phyloP scores from a whole-genome alignment of 2,888 invertebrate species.

The Tenthredo distinguenda region DNA sequence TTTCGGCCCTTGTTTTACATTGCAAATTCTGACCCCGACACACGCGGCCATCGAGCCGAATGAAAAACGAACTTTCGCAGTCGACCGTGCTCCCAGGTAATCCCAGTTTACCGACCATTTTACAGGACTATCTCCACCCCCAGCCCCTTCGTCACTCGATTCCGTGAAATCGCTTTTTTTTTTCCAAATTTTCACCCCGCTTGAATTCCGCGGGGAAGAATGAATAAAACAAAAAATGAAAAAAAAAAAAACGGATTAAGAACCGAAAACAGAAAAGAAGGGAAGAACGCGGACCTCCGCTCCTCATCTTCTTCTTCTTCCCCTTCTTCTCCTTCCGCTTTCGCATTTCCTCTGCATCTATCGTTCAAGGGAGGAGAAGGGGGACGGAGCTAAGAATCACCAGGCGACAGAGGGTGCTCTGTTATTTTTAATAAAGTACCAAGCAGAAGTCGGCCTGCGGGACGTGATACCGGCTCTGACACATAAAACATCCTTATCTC shows the following conservation, averaged over 20 bases:
- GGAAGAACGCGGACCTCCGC: conserved; percentile 11
- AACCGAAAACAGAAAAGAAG: background rate
- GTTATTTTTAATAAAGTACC: conserved; percentile 70
- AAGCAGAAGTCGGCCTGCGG: conserved; percentile 58
- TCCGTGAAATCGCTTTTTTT: background rate
- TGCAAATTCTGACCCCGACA: conserved; percentile 45
- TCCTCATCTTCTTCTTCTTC: background rate
- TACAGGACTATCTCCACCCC: background rate
- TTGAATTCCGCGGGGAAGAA: conserved; percentile 10
- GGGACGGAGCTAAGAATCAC: conserved; percentile 53
- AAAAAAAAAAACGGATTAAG: background rate
- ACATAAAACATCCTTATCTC: conserved; percentile 71
- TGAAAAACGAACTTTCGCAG: conserved; percentile 35
- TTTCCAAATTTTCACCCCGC: conserved; percentile 38
- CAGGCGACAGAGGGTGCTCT: conserved; percentile 55
- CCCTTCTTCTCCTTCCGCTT: background rate
- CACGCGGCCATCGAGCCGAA: conserved; percentile 34
- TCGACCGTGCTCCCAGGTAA: conserved; percentile 36
- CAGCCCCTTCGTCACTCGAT: background rate
- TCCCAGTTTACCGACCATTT: conserved; percentile 45
- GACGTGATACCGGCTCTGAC: conserved; percentile 64
- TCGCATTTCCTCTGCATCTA: background rate
- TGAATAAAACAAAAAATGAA: background rate
- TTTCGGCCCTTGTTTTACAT: conserved; percentile 43
- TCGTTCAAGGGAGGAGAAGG: conserved; percentile 14